These are phyloP conservation scores for Diabrotica balteata DNA, from an alignment of 2,888 invertebrate genomes.

Conservation along the genomic window DNA sequence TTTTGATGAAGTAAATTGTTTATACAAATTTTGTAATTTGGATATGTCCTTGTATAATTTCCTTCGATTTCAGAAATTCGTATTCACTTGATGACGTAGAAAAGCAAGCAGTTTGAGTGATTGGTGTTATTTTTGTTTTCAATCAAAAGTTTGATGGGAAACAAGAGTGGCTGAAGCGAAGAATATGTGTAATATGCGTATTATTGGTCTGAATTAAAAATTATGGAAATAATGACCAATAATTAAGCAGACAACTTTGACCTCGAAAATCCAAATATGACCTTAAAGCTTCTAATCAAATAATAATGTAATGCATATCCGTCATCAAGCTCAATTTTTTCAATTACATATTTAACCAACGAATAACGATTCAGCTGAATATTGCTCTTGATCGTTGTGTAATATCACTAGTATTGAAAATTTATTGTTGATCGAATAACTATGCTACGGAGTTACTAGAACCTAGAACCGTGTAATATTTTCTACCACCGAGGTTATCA, in stretches of 20 bases:
- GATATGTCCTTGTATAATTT: no score
- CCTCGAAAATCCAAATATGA: constrained; percentile 44
- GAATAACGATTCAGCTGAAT: constrained; percentile 26
- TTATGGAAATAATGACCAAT: constrained; percentile 42
- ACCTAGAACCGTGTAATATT: constrained; percentile 21
- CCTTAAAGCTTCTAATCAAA: constrained; percentile 33
- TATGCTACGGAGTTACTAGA: constrained; percentile 23
- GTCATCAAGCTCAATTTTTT: constrained; percentile 35
- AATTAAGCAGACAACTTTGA: constrained; percentile 37
- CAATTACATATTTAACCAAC: constrained; percentile 33
- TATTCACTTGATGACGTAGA: no score
- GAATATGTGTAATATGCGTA: constrained; percentile 1
- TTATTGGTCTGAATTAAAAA: constrained; percentile 27
- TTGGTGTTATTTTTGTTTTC: not conserved
- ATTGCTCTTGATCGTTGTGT: constrained; percentile 26
- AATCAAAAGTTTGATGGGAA: not conserved
- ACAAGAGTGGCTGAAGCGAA: not conserved
- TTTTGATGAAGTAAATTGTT: no score
- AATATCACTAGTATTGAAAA: constrained; percentile 25
- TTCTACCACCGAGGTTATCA: constrained; percentile 2
- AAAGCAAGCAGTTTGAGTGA: no score
- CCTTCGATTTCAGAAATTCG: no score
- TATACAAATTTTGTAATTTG: no score
- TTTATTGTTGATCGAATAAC: constrained; percentile 30
- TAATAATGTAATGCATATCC: constrained; percentile 34